Conservation (phyloP, 2,888 invertebrate species). For the Bembecia ichneumoniformis region DNA sequence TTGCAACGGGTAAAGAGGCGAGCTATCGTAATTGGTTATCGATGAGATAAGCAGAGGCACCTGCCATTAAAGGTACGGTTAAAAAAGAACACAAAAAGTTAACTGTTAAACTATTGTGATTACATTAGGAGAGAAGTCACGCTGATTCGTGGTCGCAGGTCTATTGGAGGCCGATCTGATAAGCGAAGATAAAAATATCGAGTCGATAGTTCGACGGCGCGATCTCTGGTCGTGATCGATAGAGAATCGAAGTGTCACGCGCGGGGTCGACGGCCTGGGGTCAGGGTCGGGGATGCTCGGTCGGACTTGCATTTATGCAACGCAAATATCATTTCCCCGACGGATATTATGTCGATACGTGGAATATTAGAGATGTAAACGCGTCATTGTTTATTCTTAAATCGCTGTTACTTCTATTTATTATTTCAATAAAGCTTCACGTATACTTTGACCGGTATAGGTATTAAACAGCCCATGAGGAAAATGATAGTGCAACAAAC, state of each 20-base stretch:
- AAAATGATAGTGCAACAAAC: too few relatives aligned
- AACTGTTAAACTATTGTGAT: constrained; percentile 48
- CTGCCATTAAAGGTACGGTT: constrained; percentile 56
- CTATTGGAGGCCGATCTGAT: constrained; percentile 44
- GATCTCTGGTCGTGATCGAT: constrained; percentile 67
- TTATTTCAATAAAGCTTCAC: not conserved
- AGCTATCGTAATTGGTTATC: not conserved
- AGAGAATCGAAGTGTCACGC: constrained; percentile 70
- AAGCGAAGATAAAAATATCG: constrained; percentile 52
- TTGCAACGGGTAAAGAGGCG: not conserved
- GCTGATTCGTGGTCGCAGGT: constrained; percentile 24
- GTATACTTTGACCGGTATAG: too few relatives aligned
- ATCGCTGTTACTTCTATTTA: not conserved
- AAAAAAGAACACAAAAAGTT: constrained; percentile 46
- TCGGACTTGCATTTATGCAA: constrained; percentile 53
- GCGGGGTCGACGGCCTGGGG: constrained; percentile 58
- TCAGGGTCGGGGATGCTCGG: constrained; percentile 59
- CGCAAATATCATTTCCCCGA: constrained; percentile 43
- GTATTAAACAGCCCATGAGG: too few relatives aligned
- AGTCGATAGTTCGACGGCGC: constrained; percentile 49
- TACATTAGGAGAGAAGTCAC: constrained; percentile 46
- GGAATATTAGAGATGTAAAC: constrained; percentile 51
- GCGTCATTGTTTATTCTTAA: constrained; percentile 56
- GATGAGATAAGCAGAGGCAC: constrained; percentile 21
- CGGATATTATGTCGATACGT: constrained; percentile 58